Evolutionary conservation across 37 sponge, comb jelly and placozoan species (phyloP), one percentile per base, ranked within the genome.

Genomic region (Bolinopsis microptera): DNA sequence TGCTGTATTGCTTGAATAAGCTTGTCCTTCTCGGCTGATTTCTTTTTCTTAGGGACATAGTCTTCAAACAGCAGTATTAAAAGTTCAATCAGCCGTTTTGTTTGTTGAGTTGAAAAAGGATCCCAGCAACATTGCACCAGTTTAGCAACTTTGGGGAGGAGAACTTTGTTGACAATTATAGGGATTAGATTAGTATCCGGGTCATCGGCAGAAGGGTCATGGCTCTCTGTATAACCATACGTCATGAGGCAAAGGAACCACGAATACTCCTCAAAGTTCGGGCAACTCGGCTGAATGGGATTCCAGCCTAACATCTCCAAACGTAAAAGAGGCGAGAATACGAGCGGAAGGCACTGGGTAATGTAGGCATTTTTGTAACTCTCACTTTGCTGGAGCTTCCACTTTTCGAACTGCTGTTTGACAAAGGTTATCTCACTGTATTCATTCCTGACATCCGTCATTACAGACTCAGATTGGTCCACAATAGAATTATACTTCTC

Each of bases 251-350:
- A 33, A 2, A 80, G 32, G 23, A 80, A 80, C 82, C 82, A 80
- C 21, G 82, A 35, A 37, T 36, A 80, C 22, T 80, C 82, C 37
- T 80, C 82, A 35, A 80, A 80, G 37, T 35, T 80, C 5, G 82
- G 38, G 22, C 38, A 80, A 35, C 38, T 80, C 22, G 35, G 38
- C 38, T 36, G 82, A 35, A 80, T 33, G 22, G 82, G 82, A 37
- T 80, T 80, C 82, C 82, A 80, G 1, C 82, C 82, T 22, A 35
- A 16, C 82, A 80, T 80, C 37, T 80, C 82, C 22, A 80, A 37
- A 3, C 38, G 24, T 23, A 80, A 8, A 23, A 80, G 82, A 34
- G 82, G 82, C 37, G 82, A 36, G 38, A 80, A 36, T 3, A 80
- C 82, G 2, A 33, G 82, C 23, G 82, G 82, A 35, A 80, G 82